These are phyloP conservation scores for Cottoperca gobio DNA, from an alignment of 2,797 vertebrate genomes.

Conservation along the genomic window DNA sequence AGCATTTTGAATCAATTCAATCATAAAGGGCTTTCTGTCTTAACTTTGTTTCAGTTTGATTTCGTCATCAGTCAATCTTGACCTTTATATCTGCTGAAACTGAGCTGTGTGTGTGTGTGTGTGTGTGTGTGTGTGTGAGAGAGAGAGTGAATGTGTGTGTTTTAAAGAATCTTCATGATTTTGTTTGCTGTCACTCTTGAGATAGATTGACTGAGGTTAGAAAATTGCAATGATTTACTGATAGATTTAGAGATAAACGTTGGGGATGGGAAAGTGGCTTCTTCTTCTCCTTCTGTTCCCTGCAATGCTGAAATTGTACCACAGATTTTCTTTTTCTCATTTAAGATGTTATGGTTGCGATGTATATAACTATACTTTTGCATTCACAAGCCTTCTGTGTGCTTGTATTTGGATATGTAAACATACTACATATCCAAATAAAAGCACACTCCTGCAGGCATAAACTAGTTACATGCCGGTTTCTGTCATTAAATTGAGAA, in stretches of 20 bases:
- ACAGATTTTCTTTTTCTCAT: background rate
- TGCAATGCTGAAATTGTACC: background rate
- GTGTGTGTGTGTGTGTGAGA: no score
- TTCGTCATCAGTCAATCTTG: background rate
- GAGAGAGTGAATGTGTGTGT: background rate
- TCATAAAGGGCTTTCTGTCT: background rate
- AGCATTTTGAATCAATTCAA: background rate
- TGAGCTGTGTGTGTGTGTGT: background rate
- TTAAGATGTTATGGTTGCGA: background rate
- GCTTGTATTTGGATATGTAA: slow-evolving; percentile 10
- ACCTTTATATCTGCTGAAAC: background rate
- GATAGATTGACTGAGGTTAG: background rate
- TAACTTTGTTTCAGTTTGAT: background rate
- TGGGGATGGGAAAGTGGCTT: background rate
- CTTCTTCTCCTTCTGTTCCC: background rate
- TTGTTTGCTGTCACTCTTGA: background rate
- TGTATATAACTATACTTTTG: background rate
- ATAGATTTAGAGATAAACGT: background rate
- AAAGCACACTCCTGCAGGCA: background rate
- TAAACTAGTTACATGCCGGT: background rate
- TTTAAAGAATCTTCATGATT: background rate
- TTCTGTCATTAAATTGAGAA: slow-evolving; percentile 33
- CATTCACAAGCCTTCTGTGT: background rate
- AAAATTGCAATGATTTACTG: background rate
- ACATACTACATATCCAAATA: no score